phyloP scores from a whole-genome alignment of 2,888 invertebrate species.

The Protophormia terraenovae region DNA sequence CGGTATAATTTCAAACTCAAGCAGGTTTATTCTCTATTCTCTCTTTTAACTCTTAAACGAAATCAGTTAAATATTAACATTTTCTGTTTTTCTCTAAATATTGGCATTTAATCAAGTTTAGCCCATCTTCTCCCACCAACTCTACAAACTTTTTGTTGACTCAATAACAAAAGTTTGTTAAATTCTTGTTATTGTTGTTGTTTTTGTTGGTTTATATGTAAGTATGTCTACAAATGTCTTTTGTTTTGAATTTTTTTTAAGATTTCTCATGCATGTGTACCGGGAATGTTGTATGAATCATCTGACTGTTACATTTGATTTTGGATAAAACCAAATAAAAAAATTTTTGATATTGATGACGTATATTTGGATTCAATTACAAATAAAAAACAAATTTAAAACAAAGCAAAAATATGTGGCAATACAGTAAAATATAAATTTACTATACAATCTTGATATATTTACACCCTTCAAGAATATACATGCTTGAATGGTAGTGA shows the following conservation, averaged over 20 bases:
- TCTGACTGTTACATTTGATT: conserved; percentile 29
- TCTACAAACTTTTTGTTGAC: not conserved
- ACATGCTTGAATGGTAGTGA: no score
- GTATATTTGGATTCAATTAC: conserved; percentile 25
- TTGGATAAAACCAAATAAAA: conserved; percentile 12
- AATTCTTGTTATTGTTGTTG: not conserved
- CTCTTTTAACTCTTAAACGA: conserved; percentile 38
- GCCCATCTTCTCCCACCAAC: not conserved
- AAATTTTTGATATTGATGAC: conserved; percentile 15
- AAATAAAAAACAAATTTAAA: not conserved
- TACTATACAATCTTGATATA: no score
- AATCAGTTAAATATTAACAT: not conserved
- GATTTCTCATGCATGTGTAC: conserved; percentile 55
- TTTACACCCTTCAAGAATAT: no score
- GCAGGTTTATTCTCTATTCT: conserved; percentile 13
- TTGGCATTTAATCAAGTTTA: conserved; percentile 37
- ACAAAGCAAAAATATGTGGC: no score
- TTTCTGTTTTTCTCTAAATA: conserved; percentile 17
- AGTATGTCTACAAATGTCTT: conserved; percentile 29
- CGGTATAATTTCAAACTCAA: conserved; percentile 21
- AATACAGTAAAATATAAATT: no score
- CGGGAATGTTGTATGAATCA: conserved; percentile 55
- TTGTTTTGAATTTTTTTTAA: conserved; percentile 36
- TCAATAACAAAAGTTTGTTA: not conserved
- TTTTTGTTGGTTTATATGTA: not conserved